Conservation (phyloP, 2,888 invertebrate species). For the Sicus ferrugineus region DNA sequence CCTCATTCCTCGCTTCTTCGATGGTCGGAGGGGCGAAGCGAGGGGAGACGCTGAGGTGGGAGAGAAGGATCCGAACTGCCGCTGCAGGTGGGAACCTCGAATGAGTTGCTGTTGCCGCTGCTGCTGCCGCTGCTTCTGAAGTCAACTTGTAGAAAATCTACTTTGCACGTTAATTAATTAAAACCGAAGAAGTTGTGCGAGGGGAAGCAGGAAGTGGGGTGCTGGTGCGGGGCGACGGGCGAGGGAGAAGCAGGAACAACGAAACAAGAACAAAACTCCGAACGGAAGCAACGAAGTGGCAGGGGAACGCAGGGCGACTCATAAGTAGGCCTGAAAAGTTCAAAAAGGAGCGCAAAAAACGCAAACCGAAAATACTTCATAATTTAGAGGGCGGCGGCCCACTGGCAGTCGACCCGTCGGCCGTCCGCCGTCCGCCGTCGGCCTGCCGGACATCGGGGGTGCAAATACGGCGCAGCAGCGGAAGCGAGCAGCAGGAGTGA, state of each 20-base stretch:
- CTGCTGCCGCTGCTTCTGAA: no score
- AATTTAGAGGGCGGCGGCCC: not conserved
- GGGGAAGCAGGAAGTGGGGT: not conserved
- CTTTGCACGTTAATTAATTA: slow-evolving; percentile 33
- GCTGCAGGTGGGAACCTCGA: not conserved
- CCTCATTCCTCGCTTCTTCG: not conserved
- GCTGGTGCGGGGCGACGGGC: no score
- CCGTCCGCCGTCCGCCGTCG: not conserved
- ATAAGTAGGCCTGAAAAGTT: not conserved
- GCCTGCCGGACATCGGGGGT: slow-evolving; percentile 27
- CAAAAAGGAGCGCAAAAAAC: not conserved
- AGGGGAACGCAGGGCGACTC: not conserved
- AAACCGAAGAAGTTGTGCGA: slow-evolving; percentile 21
- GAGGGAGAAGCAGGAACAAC: slow-evolving; percentile 11
- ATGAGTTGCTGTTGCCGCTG: not conserved
- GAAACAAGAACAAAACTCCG: slow-evolving; percentile 21
- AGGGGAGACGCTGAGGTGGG: not conserved
- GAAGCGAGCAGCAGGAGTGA: not conserved
- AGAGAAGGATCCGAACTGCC: not conserved
- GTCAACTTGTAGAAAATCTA: slow-evolving; percentile 31
- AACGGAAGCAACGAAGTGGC: slow-evolving; percentile 23
- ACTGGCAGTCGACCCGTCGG: not conserved
- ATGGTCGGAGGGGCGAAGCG: not conserved
- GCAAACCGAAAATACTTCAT: not conserved
- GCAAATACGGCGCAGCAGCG: slow-evolving; percentile 3